A percentile compares a stretch with the other conserved stretches of the same genome.
Conservation (phyloP, 35 echinoderm and acorn worm species). For the Antedon bifida region DNA sequence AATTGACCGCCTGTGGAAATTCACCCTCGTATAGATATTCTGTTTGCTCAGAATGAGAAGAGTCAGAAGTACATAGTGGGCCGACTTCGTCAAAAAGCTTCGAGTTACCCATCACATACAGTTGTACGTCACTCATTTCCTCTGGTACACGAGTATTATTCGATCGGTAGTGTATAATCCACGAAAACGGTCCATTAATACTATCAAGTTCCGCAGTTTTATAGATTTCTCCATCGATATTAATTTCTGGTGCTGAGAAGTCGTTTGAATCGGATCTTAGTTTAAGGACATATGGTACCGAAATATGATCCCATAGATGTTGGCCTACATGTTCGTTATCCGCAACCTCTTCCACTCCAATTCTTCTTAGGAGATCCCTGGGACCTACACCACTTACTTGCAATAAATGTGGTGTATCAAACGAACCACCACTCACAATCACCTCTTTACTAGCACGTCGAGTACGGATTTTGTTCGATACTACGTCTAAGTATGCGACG, state of each 20-base stretch:
- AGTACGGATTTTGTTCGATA: neutral
- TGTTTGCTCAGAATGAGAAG: neutral
- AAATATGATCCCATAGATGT: constrained; percentile 23
- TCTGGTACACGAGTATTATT: neutral
- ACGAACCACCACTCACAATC: constrained; percentile 6
- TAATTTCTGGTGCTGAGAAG: neutral
- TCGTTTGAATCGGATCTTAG: constrained; percentile 4
- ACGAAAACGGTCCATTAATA: constrained; percentile 21
- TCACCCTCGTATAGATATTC: neutral
- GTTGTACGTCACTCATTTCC: constrained; percentile 14
- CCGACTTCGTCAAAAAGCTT: constrained; percentile 25
- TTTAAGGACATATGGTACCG: constrained; percentile 18
- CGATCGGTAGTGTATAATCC: constrained; percentile 12
- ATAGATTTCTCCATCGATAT: constrained; percentile 13
- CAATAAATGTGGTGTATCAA: constrained; percentile 22
- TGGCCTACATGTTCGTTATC: constrained; percentile 17
- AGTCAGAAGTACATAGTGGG: constrained; percentile 6
- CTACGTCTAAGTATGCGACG: neutral
- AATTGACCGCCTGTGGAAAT: neutral
- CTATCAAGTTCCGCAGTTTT: neutral
- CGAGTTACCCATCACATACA: constrained; percentile 26
- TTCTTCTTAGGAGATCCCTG: neutral
- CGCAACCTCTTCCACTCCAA: constrained; percentile 9
- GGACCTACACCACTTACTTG: constrained; percentile 27
- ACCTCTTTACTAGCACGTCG: constrained; percentile 6